Evolutionary conservation across 2,888 invertebrate genomes (phyloP).

Genomic region (Lamellibrachia satsuma): DNA sequence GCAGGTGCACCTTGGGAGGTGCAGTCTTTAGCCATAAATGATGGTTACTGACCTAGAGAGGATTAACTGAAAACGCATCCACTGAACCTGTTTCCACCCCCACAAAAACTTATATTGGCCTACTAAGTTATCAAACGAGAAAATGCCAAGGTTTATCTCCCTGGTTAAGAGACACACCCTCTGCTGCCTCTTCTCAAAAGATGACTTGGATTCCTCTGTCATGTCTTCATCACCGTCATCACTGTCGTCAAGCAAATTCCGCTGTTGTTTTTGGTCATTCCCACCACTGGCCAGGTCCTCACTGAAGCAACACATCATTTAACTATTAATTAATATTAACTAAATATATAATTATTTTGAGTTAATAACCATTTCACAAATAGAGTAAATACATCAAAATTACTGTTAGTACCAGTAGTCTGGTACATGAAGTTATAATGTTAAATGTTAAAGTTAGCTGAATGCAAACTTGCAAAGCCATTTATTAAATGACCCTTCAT

Average conservation of each 20-base stretch:
- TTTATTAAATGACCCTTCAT: too few relatives aligned
- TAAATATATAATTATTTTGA: background rate
- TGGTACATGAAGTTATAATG: too few relatives aligned
- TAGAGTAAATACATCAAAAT: too few relatives aligned
- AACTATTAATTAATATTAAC: background rate
- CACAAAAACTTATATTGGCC: background rate
- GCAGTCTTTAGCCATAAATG: too few relatives aligned
- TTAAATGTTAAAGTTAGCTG: too few relatives aligned
- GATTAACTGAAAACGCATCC: too few relatives aligned
- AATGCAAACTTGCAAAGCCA: too few relatives aligned
- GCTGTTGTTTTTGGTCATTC: background rate
- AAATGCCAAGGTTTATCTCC: background rate
- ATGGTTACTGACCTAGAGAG: too few relatives aligned
- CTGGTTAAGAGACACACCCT: slow-evolving; percentile 14
- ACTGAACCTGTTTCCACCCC: too few relatives aligned
- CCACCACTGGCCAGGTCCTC: background rate
- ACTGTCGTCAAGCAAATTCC: slow-evolving; percentile 25
- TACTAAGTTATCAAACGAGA: background rate
- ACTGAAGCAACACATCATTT: slow-evolving; percentile 19
- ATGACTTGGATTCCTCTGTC: slow-evolving; percentile 17
- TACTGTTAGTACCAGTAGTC: too few relatives aligned
- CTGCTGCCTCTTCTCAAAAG: slow-evolving; percentile 28
- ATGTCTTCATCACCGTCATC: slow-evolving; percentile 24
- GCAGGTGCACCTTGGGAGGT: too few relatives aligned
- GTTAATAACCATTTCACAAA: background rate